A percentile compares a stretch with the other conserved stretches of the same genome.
These are phyloP conservation scores for Chinchilla lanigera DNA, from an alignment of 2,113 vertebrate genomes.

Conservation along the genomic window DNA sequence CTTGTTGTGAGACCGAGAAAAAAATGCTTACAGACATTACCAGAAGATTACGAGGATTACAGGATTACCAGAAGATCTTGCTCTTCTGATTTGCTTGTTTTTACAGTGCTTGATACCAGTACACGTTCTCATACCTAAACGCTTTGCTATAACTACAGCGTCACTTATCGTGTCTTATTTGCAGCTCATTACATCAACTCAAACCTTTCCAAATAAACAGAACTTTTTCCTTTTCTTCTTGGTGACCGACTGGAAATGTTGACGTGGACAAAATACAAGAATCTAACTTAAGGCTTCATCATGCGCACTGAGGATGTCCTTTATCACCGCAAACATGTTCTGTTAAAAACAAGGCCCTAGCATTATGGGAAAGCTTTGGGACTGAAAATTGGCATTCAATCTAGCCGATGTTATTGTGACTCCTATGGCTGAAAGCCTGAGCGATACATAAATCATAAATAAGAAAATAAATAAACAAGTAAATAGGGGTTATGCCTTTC, in stretches of 20 bases:
- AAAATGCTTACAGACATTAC: not conserved
- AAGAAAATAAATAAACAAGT: not conserved
- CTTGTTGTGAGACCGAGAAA: not conserved
- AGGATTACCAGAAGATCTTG: not conserved
- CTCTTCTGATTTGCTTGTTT: not conserved
- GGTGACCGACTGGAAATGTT: not conserved
- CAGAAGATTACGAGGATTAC: too few relatives aligned
- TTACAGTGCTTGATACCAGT: not conserved
- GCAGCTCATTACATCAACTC: not conserved
- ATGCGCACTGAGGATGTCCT: not conserved
- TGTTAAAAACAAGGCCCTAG: not conserved
- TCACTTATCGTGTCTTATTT: not conserved
- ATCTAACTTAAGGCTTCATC: not conserved
- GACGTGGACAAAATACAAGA: not conserved
- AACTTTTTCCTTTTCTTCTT: not conserved
- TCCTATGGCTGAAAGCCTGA: not conserved
- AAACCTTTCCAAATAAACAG: not conserved
- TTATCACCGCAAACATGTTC: not conserved
- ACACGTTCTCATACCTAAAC: not conserved
- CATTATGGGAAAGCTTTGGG: not conserved
- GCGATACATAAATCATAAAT: not conserved
- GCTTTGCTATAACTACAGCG: not conserved
- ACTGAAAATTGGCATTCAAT: not conserved
- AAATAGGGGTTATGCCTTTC: not conserved
- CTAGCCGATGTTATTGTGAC: not conserved